These are phyloP conservation scores for Drosophila quinaria DNA, from an alignment of 2,888 invertebrate species.

Conservation along the genomic window DNA sequence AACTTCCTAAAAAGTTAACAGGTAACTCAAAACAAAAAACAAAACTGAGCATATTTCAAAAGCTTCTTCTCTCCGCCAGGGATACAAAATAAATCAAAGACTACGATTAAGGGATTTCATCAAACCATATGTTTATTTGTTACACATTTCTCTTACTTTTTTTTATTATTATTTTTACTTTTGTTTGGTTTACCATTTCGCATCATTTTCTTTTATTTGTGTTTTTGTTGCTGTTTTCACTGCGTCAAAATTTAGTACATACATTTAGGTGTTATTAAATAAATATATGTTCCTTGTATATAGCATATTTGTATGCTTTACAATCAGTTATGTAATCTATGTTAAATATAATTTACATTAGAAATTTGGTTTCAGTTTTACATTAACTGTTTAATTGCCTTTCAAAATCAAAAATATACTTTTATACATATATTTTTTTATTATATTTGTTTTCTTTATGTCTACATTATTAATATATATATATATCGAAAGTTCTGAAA, in stretches of 20 bases:
- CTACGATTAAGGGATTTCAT: background rate
- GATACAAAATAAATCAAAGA: background rate
- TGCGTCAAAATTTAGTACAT: constrained; percentile 50
- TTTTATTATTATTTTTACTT: constrained; percentile 10
- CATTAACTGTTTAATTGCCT: constrained; percentile 40
- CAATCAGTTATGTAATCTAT: constrained; percentile 37
- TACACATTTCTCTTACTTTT: constrained; percentile 12
- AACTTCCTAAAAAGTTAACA: constrained; percentile 12
- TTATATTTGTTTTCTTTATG: constrained; percentile 19
- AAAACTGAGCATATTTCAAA: background rate
- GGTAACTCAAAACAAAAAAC: constrained; percentile 1
- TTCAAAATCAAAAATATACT: constrained; percentile 55
- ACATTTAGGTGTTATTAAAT: constrained; percentile 31
- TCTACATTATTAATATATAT: constrained; percentile 22
- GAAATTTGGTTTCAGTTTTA: constrained; percentile 63
- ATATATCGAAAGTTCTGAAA: constrained; percentile 43
- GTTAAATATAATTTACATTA: constrained; percentile 73
- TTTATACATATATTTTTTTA: constrained; percentile 30
- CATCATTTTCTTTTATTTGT: constrained; percentile 24
- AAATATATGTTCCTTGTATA: constrained; percentile 23
- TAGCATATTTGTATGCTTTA: constrained; percentile 24
- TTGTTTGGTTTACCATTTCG: constrained; percentile 17
- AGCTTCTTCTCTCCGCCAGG: background rate
- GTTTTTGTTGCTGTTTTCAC: constrained; percentile 14
- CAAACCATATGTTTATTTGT: constrained; percentile 25